phyloP scores from a whole-genome alignment of 23 tunicate genomes.

The Trididemnum nubilum region DNA sequence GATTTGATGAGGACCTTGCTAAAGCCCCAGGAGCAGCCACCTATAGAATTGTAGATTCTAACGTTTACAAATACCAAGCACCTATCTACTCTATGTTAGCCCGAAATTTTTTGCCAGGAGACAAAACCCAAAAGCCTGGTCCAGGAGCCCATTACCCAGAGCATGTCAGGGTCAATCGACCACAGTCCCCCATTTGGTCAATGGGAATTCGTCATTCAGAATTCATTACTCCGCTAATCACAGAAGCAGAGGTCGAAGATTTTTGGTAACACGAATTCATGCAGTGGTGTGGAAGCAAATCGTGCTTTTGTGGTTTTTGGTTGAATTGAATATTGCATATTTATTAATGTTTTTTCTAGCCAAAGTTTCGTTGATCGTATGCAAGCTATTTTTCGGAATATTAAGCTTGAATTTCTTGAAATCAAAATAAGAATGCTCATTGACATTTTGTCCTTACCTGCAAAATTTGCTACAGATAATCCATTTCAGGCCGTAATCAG shows the following conservation, averaged over 20 bases:
- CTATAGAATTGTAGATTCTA: constrained; percentile 75
- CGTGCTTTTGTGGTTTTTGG: too few species aligned
- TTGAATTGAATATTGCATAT: too few species aligned
- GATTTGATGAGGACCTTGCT: constrained; percentile 86
- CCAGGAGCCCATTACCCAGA: constrained; percentile 95
- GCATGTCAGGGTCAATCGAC: constrained; percentile 62
- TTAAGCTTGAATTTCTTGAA: too few species aligned
- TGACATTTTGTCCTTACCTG: too few species aligned
- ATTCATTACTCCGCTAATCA: constrained; percentile 80
- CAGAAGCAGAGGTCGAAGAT: constrained; percentile 54
- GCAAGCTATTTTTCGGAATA: too few species aligned
- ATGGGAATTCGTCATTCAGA: constrained; percentile 96
- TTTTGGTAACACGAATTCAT: constrained; percentile 7
- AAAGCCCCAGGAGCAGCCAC: constrained; percentile 94
- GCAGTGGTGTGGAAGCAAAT: too few species aligned
- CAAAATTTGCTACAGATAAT: too few species aligned
- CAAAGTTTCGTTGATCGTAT: too few species aligned
- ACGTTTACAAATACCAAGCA: constrained; percentile 60
- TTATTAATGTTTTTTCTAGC: too few species aligned
- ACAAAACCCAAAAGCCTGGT: constrained; percentile 94
- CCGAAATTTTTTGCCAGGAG: constrained; percentile 90
- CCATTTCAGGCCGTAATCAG: too few species aligned
- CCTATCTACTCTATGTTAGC: constrained; percentile 91
- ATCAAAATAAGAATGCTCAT: too few species aligned
- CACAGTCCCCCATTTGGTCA: constrained; percentile 72